phyloP scores from a whole-genome alignment of 2,797 vertebrate genomes.

The Cynodonichthys magdalenae region DNA sequence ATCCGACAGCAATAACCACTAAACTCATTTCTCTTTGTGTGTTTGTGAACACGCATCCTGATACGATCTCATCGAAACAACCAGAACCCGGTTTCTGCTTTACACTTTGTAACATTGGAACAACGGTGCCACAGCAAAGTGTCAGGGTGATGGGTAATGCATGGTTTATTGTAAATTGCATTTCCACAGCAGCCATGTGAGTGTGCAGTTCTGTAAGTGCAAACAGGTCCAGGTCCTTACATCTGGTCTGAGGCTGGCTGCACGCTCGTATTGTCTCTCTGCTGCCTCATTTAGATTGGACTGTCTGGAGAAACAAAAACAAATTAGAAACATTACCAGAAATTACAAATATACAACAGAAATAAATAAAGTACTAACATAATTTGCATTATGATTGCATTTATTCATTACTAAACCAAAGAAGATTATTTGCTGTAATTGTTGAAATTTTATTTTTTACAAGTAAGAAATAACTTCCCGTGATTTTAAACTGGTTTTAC shows the following conservation, averaged over 20 bases:
- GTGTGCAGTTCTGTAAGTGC: slow-evolving; percentile 32
- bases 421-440: not conserved
- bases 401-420: slow-evolving; percentile 2
- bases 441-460: not conserved
- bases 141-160: slow-evolving; percentile 39
- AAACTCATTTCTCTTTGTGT: slow-evolving; percentile 10
- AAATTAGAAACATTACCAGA: slow-evolving; percentile 8
- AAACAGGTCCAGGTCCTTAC: slow-evolving; percentile 83
- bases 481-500: not conserved
- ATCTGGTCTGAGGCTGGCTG: slow-evolving; percentile 90
- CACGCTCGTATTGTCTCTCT: slow-evolving; percentile 90
- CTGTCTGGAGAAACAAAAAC: slow-evolving; percentile 80
- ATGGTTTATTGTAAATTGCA: slow-evolving; percentile 38
- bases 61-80: not conserved
- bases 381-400: slow-evolving; percentile 6
- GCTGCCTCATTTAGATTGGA: slow-evolving; percentile 95
- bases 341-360: slow-evolving; percentile 5
- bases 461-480: slow-evolving; percentile 1
- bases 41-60: slow-evolving; percentile 27
- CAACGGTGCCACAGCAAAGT: slow-evolving; percentile 30
- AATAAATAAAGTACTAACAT: not conserved
- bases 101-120: slow-evolving; percentile 10
- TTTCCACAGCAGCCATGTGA: slow-evolving; percentile 35
- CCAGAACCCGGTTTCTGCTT: slow-evolving; percentile 34
- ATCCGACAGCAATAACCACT: slow-evolving; percentile 5